Base-by-base conservation (phyloP, 1,140 invertebrate species). In the Nilaparvata lugens region DNA sequence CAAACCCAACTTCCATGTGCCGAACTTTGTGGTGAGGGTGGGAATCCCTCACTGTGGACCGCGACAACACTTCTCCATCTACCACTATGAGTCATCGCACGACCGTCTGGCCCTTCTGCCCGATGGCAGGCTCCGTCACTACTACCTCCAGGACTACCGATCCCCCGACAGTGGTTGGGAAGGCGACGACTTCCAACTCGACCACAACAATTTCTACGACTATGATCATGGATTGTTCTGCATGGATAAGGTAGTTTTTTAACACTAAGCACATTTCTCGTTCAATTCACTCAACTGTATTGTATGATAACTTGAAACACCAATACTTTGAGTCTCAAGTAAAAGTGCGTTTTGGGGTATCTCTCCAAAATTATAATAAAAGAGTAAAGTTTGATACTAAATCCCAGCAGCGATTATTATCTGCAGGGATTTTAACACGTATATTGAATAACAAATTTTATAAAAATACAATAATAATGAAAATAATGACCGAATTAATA, bases 201-300 rank as follows among this genome's bases (percentile, higher is more conserved):
- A 76, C 58, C 75, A 76, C 63, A 72, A 77, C 18, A 74, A 81
- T 18, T 84, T 78, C 66, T 81, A 87, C 64, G 87, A 89, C 68
- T 88, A 89, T 68, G 73, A 76, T 13, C 81, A 83, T 59, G 84
- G 85, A 24, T 81, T 84, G 73, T 91, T 90, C 69, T 91, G 89
- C 68, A 76, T 87, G 53, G 89, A 91, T 67, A 89, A 86, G 75
- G 86, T 85, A 71, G 60, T 18, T 9, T 35, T 11, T 9, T 1
- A 35, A 35, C 9, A n/a, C n/a, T n/a, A n/a, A n/a, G n/a, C n/a
- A n/a, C n/a, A n/a, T n/a, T n/a, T n/a, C n/a, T n/a, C n/a, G n/a
- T n/a, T n/a, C n/a, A n/a, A n/a, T n/a, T n/a, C n/a, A n/a, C n/a
- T n/a, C n/a, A n/a, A n/a, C n/a, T n/a, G n/a, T n/a, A n/a, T n/a